Evolutionary conservation across 2,888 invertebrate genomes (phyloP).

Genomic region (Dynastes hyllus): DNA sequence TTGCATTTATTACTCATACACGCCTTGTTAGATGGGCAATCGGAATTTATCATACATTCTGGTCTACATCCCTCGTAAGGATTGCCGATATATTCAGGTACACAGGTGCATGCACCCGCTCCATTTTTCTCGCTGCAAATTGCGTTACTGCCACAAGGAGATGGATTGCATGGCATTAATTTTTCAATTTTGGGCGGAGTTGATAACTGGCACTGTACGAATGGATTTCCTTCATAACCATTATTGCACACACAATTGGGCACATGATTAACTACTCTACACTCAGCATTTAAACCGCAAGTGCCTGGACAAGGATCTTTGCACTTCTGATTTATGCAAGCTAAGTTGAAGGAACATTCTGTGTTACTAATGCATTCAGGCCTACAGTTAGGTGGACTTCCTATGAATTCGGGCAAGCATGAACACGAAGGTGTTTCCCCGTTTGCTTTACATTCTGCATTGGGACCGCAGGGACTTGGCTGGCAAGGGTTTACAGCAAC

Average conservation of each 20-base stretch:
- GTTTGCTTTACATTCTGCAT: conserved; percentile 77
- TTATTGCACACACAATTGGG: conserved; percentile 77
- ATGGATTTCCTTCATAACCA: conserved; percentile 80
- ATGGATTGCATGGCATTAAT: conserved; percentile 78
- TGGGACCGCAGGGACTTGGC: conserved; percentile 79
- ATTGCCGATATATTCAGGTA: conserved; percentile 78
- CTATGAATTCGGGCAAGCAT: conserved; percentile 80
- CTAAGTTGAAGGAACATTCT: conserved; percentile 77
- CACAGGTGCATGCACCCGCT: conserved; percentile 79
- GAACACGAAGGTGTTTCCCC: conserved; percentile 83
- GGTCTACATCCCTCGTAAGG: conserved; percentile 84
- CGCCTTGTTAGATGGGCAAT: conserved; percentile 82
- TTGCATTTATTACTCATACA: conserved; percentile 82
- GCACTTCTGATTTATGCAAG: conserved; percentile 81
- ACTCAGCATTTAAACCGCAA: conserved; percentile 78
- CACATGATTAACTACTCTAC: conserved; percentile 78
- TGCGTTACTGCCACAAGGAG: conserved; percentile 80
- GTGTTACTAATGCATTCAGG: conserved; percentile 84
- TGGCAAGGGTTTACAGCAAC: conserved; percentile 73
- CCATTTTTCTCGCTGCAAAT: conserved; percentile 77
- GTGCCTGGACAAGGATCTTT: conserved; percentile 79
- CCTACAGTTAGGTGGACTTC: conserved; percentile 83
- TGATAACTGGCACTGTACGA: conserved; percentile 70
- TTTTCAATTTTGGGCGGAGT: conserved; percentile 67
- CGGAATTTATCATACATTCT: conserved; percentile 82